Evolutionary conservation across 2,888 invertebrate genomes (phyloP).

Genomic region (Nasonia oneida): DNA sequence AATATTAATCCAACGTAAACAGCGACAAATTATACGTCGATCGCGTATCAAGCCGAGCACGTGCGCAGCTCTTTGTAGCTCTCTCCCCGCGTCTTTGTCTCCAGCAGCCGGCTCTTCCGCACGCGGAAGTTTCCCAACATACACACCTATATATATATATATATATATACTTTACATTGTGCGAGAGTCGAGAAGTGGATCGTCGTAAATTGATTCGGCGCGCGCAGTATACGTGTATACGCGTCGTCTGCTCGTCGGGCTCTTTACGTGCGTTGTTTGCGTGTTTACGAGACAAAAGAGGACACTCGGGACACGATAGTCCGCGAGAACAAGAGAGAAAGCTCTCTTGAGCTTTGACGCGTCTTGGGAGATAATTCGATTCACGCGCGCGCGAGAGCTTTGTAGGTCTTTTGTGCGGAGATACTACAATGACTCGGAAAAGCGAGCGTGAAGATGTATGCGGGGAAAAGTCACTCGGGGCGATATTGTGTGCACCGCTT

Average conservation of each 20-base stretch:
- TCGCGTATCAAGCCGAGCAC: not conserved
- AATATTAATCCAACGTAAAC: not conserved
- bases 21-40: not conserved
- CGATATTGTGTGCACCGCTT: not conserved
- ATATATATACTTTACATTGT: not conserved
- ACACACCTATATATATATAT: not conserved
- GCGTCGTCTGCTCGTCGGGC: constrained; percentile 26
- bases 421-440: not conserved
- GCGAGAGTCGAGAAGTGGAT: constrained; percentile 21
- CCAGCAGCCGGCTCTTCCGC: not conserved
- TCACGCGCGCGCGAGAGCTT: not conserved
- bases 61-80: not conserved
- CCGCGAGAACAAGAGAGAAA: not conserved
- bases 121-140: constrained; percentile 34
- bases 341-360: not conserved
- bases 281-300: constrained; percentile 4
- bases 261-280: not conserved
- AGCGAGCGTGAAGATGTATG: not conserved
- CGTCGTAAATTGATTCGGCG: constrained; percentile 44
- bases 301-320: not conserved
- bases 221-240: not conserved
- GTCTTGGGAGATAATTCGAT: not conserved
- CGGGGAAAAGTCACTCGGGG: not conserved
- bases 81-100: constrained; percentile 8
- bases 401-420: not conserved